Percentiles rank a stretch among this genome's conserved stretches.
These are phyloP conservation scores for Emmelina monodactyla DNA, from an alignment of 2,888 invertebrate species.

Conservation along the genomic window DNA sequence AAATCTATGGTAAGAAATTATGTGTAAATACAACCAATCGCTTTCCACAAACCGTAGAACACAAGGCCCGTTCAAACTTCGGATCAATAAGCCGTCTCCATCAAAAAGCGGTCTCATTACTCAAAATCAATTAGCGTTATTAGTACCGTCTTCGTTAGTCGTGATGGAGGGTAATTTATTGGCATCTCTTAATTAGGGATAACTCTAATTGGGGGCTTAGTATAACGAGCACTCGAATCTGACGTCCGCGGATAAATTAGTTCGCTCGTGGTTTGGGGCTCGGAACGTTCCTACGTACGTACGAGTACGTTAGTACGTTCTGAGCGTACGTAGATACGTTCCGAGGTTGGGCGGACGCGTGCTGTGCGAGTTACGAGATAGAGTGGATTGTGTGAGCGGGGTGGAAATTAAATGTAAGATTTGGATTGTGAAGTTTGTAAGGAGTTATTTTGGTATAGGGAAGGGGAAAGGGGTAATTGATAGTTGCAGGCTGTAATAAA, in stretches of 20 bases:
- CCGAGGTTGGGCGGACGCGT: not conserved
- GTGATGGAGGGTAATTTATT: conserved; percentile 69
- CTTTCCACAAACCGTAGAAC: conserved; percentile 15
- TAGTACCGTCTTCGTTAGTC: conserved; percentile 66
- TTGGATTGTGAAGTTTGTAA: not conserved
- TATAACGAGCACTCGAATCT: conserved; percentile 68
- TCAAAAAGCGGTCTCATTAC: conserved; percentile 66
- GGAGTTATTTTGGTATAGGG: too few relatives aligned
- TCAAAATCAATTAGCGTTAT: conserved; percentile 67
- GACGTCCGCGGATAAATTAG: conserved; percentile 65
- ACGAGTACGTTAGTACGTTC: conserved; percentile 36
- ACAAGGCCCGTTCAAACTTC: too few relatives aligned
- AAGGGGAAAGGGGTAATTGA: too few relatives aligned
- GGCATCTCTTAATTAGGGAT: conserved; percentile 70
- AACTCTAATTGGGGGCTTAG: conserved; percentile 69
- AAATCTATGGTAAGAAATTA: too few relatives aligned
- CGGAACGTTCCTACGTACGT: too few relatives aligned
- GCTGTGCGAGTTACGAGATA: conserved; percentile 2
- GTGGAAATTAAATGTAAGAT: too few relatives aligned
- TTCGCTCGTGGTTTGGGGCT: conserved; percentile 27
- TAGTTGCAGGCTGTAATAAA: too few relatives aligned
- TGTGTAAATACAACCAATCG: not conserved
- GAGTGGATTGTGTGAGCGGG: too few relatives aligned
- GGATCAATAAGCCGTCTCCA: conserved; percentile 49
- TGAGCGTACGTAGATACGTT: conserved; percentile 7